Evolutionary conservation across 2,888 invertebrate genomes (phyloP).

Genomic region (Diadegma fenestrale): DNA sequence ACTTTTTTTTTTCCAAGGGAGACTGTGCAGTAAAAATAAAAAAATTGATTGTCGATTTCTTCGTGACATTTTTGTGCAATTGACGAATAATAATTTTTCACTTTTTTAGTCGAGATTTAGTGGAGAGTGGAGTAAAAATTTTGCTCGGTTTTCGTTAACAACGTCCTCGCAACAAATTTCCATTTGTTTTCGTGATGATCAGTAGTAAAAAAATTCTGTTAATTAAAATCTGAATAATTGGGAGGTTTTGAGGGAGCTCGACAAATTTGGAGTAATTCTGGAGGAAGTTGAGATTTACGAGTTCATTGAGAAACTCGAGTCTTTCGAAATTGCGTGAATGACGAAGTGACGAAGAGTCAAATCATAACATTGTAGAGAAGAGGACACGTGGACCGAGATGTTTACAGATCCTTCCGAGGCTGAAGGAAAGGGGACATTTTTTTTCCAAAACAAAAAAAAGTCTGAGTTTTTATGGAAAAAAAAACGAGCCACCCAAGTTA

Average conservation of each 20-base stretch:
- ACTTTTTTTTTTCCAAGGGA: no score
- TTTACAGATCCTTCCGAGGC: conserved; percentile 70
- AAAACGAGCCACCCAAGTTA: conserved; percentile 68
- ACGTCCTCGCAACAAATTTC: not conserved
- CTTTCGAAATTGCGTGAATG: conserved; percentile 51
- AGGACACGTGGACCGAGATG: conserved; percentile 79
- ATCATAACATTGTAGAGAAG: conserved; percentile 50
- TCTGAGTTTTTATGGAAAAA: not conserved
- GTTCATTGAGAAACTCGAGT: conserved; percentile 43
- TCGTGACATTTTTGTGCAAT: no score
- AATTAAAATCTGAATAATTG: not conserved
- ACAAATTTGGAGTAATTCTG: not conserved
- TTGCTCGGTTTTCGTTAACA: not conserved
- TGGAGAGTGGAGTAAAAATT: not conserved
- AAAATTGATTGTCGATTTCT: not conserved
- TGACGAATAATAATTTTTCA: no score
- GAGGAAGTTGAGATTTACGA: not conserved
- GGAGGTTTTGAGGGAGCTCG: not conserved
- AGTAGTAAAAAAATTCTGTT: not conserved
- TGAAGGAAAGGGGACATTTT: conserved; percentile 20
- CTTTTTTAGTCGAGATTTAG: no score
- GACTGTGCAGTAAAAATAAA: not conserved
- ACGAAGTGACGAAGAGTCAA: conserved; percentile 50
- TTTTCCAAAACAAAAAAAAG: conserved; percentile 22
- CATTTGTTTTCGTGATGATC: not conserved